Base-by-base conservation (phyloP, 2,113 vertebrate species). In the Oostethus manadensis region DNA sequence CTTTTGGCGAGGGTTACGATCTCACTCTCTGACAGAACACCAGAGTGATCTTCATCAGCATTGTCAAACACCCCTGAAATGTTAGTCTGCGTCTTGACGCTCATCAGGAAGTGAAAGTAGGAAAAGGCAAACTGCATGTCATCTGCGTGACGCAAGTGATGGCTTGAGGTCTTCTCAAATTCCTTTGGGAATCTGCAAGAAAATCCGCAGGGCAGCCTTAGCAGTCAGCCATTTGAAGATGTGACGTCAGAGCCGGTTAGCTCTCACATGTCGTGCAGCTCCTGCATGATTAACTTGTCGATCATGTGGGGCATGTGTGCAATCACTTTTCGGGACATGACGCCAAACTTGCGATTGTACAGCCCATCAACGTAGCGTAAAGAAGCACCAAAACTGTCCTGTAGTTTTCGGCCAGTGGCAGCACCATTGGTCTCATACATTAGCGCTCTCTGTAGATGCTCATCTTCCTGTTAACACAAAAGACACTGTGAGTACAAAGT, bases 81-180 rank as follows among this genome's bases (percentile, higher is more conserved):
- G 53, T 95, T 94, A 67, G 96, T 87, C 40, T 90, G 92, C 83
- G 94, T 93, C 66, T 95, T 89, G 4, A 96, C 94, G 53, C 96
- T 97, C 95, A 99, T 98, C 71, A 99, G 90, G 69, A 95, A 99
- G 79, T 99, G 98, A 81, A 98, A 98, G 75, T 98, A 99, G 0
- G 97, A 97, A 84, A 99, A 99, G 73, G 95, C 94, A 21, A 98
- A 99, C 86, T 99, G 97, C 97, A 99, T 99, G 76, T 98, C 96
- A 79, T 98, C 93, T 0, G 93, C 88, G 78, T 98, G 97, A 11
- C 97, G 93, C n/a, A 98, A 94, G 63, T 93, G 93, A 73, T 99
- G 97, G 58, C 73, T 87, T 0, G 96, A 98, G 0, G 96, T 98
- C 86, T 93, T 94, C 83, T 96, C 94, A 79, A 99, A 98, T 77